Evolutionary conservation across 2,888 invertebrate species (phyloP).

Genomic region (Microplitis deprimator): DNA sequence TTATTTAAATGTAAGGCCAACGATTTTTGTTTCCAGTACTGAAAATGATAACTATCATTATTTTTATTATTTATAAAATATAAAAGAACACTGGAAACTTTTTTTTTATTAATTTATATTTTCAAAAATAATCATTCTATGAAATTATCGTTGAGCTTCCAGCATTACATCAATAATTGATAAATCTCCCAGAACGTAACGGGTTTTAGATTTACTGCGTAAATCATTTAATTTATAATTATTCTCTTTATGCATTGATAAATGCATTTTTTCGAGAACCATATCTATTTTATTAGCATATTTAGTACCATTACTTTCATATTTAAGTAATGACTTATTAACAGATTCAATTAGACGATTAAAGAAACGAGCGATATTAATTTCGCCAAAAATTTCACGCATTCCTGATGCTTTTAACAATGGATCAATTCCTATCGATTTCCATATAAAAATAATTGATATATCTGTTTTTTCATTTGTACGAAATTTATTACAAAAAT

Average conservation of each 20-base stretch:
- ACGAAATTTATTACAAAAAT: constrained; percentile 55
- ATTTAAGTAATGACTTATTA: constrained; percentile 56
- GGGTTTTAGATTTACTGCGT: constrained; percentile 46
- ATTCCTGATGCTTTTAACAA: constrained; percentile 53
- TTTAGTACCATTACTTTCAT: constrained; percentile 59
- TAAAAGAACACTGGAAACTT: not conserved
- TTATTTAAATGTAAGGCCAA: not conserved
- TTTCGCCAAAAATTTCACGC: constrained; percentile 61
- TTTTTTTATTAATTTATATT: not conserved
- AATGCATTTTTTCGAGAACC: constrained; percentile 60
- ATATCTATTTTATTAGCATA: constrained; percentile 63
- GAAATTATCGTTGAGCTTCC: constrained; percentile 30
- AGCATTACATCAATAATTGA: constrained; percentile 64
- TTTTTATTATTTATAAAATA: not conserved
- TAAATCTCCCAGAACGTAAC: constrained; percentile 57
- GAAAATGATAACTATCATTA: not conserved
- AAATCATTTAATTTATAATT: constrained; percentile 42
- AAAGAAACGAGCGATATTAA: constrained; percentile 67
- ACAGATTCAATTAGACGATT: constrained; percentile 64
- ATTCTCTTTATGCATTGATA: constrained; percentile 47
- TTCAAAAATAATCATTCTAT: not conserved
- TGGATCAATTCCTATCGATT: constrained; percentile 60
- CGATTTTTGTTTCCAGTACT: not conserved
- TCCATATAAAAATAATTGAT: constrained; percentile 63
- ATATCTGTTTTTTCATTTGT: constrained; percentile 46